phyloP scores from a whole-genome alignment of 2,797 vertebrate species.

The Lemur catta region DNA sequence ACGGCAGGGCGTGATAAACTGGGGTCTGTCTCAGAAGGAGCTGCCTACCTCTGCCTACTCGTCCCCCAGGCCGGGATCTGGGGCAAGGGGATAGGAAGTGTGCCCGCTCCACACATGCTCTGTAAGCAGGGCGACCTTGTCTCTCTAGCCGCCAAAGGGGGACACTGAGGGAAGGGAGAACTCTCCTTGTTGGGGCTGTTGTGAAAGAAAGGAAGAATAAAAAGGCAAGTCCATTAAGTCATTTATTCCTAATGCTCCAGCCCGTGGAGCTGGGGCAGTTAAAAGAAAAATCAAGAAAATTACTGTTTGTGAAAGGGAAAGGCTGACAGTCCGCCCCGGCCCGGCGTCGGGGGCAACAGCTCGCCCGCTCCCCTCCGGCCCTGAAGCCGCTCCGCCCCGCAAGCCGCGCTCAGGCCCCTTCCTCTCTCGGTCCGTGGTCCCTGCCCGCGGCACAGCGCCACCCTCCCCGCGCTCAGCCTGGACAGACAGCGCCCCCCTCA shows the following conservation, averaged over 20 bases:
- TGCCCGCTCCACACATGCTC: not conserved
- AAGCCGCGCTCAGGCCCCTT: rapidly evolving
- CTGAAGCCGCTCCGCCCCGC: not conserved
- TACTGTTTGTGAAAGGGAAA: not conserved
- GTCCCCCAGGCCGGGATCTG: too few relatives aligned
- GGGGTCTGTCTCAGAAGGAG: not conserved
- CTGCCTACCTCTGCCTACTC: not conserved
- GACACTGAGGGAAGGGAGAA: not conserved
- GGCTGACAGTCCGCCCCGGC: not conserved
- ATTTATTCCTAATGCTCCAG: conserved; percentile 12
- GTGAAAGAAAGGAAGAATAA: not conserved
- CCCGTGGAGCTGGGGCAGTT: not conserved
- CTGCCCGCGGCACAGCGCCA: not conserved
- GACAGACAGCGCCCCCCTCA: conserved; percentile 57
- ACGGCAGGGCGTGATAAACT: not conserved
- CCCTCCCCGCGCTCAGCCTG: not conserved
- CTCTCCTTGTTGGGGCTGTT: not conserved
- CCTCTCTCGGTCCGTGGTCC: not conserved
- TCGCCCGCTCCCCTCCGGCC: too few relatives aligned
- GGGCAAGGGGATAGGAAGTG: too few relatives aligned
- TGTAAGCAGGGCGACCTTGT: not conserved
- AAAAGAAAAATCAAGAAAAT: conserved; percentile 60
- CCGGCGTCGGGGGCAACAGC: not conserved
- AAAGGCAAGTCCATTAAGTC: not conserved
- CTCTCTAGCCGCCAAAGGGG: not conserved